Evolutionary conservation across 2,888 invertebrate species (phyloP).

Genomic region (Eilema sororculum): DNA sequence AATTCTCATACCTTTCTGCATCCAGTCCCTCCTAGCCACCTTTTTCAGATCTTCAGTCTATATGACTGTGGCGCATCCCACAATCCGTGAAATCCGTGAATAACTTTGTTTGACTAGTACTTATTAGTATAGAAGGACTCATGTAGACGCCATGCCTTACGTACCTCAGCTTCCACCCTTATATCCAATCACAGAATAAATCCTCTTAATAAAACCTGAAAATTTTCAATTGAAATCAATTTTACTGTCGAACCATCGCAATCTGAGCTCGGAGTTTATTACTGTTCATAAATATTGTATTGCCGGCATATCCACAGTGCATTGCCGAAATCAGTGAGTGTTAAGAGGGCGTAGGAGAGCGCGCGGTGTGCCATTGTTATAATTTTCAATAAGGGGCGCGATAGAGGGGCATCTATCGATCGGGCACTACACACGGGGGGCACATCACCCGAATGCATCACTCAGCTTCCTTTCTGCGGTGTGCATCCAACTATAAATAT

Average conservation of each 20-base stretch:
- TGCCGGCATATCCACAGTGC: slow-evolving; percentile 72
- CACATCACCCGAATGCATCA: slow-evolving; percentile 66
- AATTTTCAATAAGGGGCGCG: slow-evolving; percentile 87
- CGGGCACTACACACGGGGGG: slow-evolving; percentile 65
- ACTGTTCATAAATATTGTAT: slow-evolving; percentile 39
- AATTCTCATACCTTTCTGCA: too few relatives aligned
- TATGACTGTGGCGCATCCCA: too few relatives aligned
- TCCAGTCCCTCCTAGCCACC: too few relatives aligned
- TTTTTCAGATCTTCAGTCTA: too few relatives aligned
- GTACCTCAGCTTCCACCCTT: neutral
- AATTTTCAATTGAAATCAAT: neutral
- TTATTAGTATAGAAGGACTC: neutral
- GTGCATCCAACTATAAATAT: slow-evolving; percentile 83
- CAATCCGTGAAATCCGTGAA: too few relatives aligned
- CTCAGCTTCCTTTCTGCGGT: slow-evolving; percentile 71
- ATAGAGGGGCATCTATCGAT: slow-evolving; percentile 86
- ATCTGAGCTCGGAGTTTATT: slow-evolving; percentile 25
- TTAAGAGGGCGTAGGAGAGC: slow-evolving; percentile 80
- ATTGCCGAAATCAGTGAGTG: slow-evolving; percentile 85
- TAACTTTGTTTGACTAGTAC: neutral
- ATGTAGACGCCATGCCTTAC: neutral
- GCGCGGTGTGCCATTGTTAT: slow-evolving; percentile 86
- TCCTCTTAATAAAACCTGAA: neutral
- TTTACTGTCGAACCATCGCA: neutral
- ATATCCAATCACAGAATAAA: neutral